Evolutionary conservation across 2,797 vertebrate species (phyloP), one percentile per base, ranked within the genome.

Genomic region (Taeniopygia guttata): DNA sequence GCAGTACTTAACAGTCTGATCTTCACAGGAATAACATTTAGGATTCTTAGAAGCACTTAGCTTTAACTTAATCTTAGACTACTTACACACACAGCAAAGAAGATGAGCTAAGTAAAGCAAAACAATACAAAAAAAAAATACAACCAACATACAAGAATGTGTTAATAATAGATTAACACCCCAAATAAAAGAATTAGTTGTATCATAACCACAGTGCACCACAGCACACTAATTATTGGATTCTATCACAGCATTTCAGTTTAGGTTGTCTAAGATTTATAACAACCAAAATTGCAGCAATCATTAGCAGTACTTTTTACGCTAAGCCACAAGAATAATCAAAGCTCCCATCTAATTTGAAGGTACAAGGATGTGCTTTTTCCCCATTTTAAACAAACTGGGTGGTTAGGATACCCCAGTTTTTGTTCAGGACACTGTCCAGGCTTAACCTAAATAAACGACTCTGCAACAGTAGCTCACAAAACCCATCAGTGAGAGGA

Each of bases 41-140:
- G 82, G 69, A 95, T 70, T 86, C 91, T 90, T 76, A 93, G 76
- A 84, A 90, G 92, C 87, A 94, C 84, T 95, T 52, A 93, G 87
- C 72, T 83, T 89, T 83, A 87, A 87, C 87, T 72, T 96, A 95
- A 96, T 95, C 95, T 94, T 68, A 46, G 87, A 91, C 66, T 86
- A 81, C 84, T 93, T 91, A 92, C 46, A 89, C 1, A 1, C 68
- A 80, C 77, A 94, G 87, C 58, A 94, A 96, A 91, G 89, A 90
- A 94, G 89, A 94, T 93, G 62, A 96, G 73, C 75, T 92, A 94
- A 93, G 87, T 81, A 95, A 93, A 94, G 82, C 60, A 87, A 90
- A 92, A 85, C 43, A 54, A 62, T 51, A 23, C 9, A 45, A 73
- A 89, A 43, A 36, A 16, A 7, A 10, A 48, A n/a, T n/a, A n/a